These are phyloP conservation scores for Drosophila pectinifera DNA, from an alignment of 1,140 invertebrate species.

Conservation along the genomic window DNA sequence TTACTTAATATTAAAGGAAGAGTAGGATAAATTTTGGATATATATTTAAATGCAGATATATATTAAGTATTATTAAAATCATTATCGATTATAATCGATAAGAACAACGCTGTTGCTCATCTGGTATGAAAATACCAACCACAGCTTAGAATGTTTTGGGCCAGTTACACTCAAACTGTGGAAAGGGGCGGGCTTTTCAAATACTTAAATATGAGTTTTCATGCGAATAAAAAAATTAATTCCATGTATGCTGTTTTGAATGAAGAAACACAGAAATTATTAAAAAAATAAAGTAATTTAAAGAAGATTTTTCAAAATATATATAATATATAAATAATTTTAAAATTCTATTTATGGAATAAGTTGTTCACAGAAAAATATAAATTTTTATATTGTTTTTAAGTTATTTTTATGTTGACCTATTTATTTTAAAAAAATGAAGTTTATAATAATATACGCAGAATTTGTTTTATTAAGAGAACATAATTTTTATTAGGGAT, in stretches of 20 bases:
- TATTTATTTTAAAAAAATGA: not conserved
- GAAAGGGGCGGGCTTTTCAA: not conserved
- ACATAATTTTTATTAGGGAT: not conserved
- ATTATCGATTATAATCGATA: not conserved
- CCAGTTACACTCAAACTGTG: conserved; percentile 4
- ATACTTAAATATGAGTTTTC: not conserved
- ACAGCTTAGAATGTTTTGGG: not conserved
- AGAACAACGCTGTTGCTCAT: too few species aligned
- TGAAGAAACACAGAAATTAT: too few species aligned
- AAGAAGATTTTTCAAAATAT: too few species aligned
- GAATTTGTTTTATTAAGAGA: not conserved
- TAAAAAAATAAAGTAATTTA: not conserved
- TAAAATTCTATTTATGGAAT: too few species aligned
- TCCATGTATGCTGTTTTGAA: not conserved
- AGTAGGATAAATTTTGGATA: too few species aligned
- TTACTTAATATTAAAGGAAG: too few species aligned
- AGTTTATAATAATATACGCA: not conserved
- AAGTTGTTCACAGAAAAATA: too few species aligned
- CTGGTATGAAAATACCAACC: not conserved
- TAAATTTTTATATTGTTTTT: too few species aligned
- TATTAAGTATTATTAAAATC: too few species aligned
- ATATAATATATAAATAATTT: too few species aligned
- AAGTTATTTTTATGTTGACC: too few species aligned
- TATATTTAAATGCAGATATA: too few species aligned
- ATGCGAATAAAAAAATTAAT: not conserved